phyloP scores from a whole-genome alignment of 2,888 invertebrate species.

The Pocota personata region DNA sequence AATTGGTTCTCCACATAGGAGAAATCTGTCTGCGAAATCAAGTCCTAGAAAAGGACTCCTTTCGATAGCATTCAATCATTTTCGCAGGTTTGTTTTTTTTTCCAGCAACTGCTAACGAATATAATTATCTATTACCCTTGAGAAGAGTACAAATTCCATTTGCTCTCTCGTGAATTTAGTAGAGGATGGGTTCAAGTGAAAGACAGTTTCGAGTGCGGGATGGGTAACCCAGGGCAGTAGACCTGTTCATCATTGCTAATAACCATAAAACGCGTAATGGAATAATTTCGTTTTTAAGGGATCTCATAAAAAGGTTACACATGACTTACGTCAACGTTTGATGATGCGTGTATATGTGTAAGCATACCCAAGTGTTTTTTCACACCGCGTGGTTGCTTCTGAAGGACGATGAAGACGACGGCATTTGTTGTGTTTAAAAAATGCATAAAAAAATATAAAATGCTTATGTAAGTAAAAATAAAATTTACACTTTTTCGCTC shows the following conservation, averaged over 20 bases:
- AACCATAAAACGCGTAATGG: slow-evolving; percentile 63
- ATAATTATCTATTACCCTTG: slow-evolving; percentile 48
- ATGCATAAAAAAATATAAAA: slow-evolving; percentile 35
- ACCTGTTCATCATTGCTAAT: slow-evolving; percentile 60
- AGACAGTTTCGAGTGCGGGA: not conserved
- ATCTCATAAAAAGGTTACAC: slow-evolving; percentile 50
- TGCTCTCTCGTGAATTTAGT: not conserved
- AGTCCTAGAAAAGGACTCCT: not conserved
- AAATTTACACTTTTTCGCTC: slow-evolving; percentile 36
- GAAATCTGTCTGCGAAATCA: slow-evolving; percentile 16
- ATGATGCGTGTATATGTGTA: slow-evolving; percentile 24
- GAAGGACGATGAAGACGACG: slow-evolving; percentile 3
- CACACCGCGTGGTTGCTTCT: not conserved
- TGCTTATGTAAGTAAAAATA: slow-evolving; percentile 26
- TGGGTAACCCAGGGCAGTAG: slow-evolving; percentile 25
- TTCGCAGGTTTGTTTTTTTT: not conserved
- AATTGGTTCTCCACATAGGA: not conserved
- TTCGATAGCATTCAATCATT: slow-evolving; percentile 36
- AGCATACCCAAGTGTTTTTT: not conserved
- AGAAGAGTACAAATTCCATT: slow-evolving; percentile 39
- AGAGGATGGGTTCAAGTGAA: not conserved
- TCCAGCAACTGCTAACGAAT: slow-evolving; percentile 31
- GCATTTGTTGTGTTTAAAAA: slow-evolving; percentile 14
- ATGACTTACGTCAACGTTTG: slow-evolving; percentile 40
- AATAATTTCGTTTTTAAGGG: slow-evolving; percentile 60